Evolutionary conservation across 2,888 invertebrate species (phyloP).

Genomic region (Biston stratarius): DNA sequence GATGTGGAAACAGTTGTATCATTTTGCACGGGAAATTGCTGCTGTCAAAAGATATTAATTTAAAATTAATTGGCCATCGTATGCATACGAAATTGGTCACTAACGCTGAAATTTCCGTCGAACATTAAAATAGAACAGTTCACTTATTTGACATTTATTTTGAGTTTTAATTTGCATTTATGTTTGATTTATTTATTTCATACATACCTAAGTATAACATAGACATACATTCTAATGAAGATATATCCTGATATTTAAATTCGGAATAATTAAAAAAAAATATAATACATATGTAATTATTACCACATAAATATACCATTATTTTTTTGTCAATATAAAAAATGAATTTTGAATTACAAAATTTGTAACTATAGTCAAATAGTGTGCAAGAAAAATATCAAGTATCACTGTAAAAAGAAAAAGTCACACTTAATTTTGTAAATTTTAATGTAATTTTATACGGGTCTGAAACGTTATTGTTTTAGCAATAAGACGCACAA

Average conservation of each 20-base stretch:
- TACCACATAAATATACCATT: too few relatives aligned
- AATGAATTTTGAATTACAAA: too few relatives aligned
- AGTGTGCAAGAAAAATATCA: not conserved
- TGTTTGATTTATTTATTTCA: too few relatives aligned
- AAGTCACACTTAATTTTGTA: conserved; percentile 6
- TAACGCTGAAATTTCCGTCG: conserved; percentile 6
- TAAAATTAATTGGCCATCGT: conserved; percentile 1
- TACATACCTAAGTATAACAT: too few relatives aligned
- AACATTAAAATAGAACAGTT: not conserved
- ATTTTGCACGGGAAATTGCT: not conserved
- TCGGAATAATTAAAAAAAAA: too few relatives aligned
- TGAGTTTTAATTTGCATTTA: too few relatives aligned
- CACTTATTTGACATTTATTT: too few relatives aligned
- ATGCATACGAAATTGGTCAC: conserved; percentile 18
- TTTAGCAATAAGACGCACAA: conserved; percentile 33
- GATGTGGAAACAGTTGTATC: not conserved
- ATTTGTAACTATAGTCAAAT: not conserved
- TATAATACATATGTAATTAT: too few relatives aligned
- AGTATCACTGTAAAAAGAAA: conserved; percentile 1
- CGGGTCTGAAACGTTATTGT: conserved; percentile 27
- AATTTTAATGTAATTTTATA: conserved; percentile 15
- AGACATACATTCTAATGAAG: too few relatives aligned
- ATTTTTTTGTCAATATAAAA: too few relatives aligned
- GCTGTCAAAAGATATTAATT: conserved; percentile 6
- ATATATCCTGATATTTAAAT: too few relatives aligned